Percentiles rank a stretch among this genome's conserved stretches.
These are phyloP conservation scores for Casuarius casuarius DNA, from an alignment of 2,113 vertebrate genomes.

Conservation along the genomic window DNA sequence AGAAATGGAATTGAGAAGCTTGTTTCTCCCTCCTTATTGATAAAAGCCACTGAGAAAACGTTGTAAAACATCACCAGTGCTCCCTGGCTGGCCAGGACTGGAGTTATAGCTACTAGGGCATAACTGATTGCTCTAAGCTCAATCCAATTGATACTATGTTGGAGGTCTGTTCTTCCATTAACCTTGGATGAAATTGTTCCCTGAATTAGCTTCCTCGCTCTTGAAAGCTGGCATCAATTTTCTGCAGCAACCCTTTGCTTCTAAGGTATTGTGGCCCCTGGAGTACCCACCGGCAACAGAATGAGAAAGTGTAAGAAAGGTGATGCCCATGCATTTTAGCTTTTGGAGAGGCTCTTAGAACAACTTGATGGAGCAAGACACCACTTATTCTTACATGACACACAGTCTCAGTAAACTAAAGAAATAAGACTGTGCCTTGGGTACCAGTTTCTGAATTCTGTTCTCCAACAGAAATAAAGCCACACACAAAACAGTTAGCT, in stretches of 20 bases:
- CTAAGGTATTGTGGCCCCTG: neutral
- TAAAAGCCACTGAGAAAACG: constrained; percentile 48
- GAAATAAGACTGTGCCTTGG: neutral
- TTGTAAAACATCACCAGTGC: constrained; percentile 58
- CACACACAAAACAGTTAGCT: neutral
- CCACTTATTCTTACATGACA: neutral
- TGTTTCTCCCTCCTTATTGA: constrained; percentile 51
- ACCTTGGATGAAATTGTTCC: constrained; percentile 72
- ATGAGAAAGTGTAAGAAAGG: neutral
- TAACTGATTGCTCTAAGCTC: constrained; percentile 66
- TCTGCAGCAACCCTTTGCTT: neutral
- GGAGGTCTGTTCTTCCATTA: constrained; percentile 73
- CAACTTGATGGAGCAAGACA: neutral
- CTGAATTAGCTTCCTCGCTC: constrained; percentile 47
- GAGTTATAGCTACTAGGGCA: constrained; percentile 65
- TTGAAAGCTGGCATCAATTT: constrained; percentile 71
- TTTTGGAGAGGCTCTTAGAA: neutral
- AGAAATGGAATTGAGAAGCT: constrained; percentile 39
- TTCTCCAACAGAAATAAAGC: neutral
- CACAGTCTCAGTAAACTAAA: neutral
- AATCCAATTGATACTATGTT: constrained; percentile 61
- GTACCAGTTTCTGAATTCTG: neutral
- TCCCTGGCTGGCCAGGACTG: constrained; percentile 43
- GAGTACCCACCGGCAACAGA: neutral
- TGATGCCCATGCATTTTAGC: neutral